Evolutionary conservation across 2,888 invertebrate genomes (phyloP), one percentile per base, ranked within the genome.

Genomic region (Agrochola macilenta): DNA sequence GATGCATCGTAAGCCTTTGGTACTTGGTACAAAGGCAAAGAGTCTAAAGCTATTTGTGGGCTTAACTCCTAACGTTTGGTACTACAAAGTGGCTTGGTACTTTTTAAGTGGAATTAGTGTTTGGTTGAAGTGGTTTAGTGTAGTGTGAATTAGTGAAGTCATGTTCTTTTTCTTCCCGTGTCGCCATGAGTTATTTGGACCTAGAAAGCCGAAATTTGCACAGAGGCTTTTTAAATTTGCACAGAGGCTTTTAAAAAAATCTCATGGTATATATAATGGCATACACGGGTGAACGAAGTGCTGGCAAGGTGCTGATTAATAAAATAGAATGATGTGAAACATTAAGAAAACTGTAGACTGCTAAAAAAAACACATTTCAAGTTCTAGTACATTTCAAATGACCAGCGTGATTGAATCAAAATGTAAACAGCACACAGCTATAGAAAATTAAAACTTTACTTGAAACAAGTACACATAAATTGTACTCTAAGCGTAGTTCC

Each of bases 1-100:
- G 20, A 57, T 82, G 23, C 61, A 69, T 35, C 52, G 57, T 79
- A 72, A 79, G 69, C 69, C 49, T 72, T 26, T 52, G 65, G 58
- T 69, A 63, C 52, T 71, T 64, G 58, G 26, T 60, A 61, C 57
- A 69, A 52, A 30, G 17, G 69, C 64, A 60, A 64, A 58, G 57
- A 60, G 69, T 70, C 57, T 52, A 58, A 68, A 69, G 68, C 68
- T 82, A 63, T 69, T 30, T 68, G 63, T 69, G 14, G 54, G 39
- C 14, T 76, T 49, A 68, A 35, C 57, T 43, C 57, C 49, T 52
- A 39, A 23, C 23, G 12, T 63, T 66, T 11, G 8, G 8, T 35
- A 17, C 63, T 54, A 23, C 30, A 30, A 43, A 69, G 54, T 70
- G 26, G 65, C 30, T 66, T 52, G 23, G 17, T 43, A 70, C 60